These are phyloP conservation scores for Sclerodermus sp. DNA, from an alignment of 2,888 invertebrate genomes.

Conservation along the genomic window DNA sequence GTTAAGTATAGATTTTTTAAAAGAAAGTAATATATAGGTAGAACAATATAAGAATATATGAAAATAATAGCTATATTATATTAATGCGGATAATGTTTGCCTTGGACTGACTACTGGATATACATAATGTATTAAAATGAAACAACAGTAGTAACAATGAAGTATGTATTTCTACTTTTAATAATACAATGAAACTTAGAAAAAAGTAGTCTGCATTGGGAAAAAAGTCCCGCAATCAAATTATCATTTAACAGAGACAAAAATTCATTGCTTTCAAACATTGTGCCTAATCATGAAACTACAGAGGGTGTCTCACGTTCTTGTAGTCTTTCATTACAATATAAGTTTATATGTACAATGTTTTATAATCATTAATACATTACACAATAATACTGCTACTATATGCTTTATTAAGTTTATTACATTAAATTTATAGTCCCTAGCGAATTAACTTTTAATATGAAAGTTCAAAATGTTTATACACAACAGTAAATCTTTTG, in stretches of 20 bases:
- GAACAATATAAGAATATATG: constrained; percentile 41
- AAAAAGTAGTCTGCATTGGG: constrained; percentile 42
- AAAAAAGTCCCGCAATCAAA: constrained; percentile 51
- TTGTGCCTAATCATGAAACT: constrained; percentile 38
- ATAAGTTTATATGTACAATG: neutral
- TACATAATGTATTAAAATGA: constrained; percentile 33
- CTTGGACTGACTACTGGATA: constrained; percentile 56
- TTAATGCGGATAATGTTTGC: constrained; percentile 56
- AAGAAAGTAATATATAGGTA: constrained; percentile 58
- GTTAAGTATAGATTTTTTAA: constrained; percentile 58
- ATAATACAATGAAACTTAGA: constrained; percentile 50
- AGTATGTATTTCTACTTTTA: constrained; percentile 58
- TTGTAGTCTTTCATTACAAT: neutral
- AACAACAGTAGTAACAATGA: constrained; percentile 46
- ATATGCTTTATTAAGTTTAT: constrained; percentile 4
- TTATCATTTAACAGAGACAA: constrained; percentile 31
- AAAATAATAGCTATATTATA: constrained; percentile 53
- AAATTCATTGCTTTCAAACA: constrained; percentile 35
- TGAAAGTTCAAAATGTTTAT: too few species aligned
- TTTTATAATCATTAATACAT: too few species aligned
- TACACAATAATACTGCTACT: too few species aligned
- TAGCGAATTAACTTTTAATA: neutral
- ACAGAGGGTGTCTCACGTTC: constrained; percentile 25
- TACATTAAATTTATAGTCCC: constrained; percentile 7
- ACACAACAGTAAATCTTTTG: constrained; percentile 2